Evolutionary conservation across 2,888 invertebrate genomes (phyloP), one percentile per base, ranked within the genome.

Genomic region (Isotomurus palustris): DNA sequence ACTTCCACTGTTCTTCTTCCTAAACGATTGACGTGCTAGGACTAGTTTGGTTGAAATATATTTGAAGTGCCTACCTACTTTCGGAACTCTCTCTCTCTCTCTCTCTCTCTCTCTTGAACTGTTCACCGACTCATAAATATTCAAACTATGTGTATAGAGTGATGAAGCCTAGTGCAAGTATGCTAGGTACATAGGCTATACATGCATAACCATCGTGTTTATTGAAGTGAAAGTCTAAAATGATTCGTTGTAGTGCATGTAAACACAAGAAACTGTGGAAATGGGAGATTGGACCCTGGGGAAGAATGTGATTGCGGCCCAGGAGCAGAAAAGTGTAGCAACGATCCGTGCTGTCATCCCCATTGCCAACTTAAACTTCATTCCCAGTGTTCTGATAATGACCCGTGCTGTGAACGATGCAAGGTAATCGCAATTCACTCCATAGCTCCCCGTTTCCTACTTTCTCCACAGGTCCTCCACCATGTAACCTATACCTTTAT

Each of bases 341-440:
- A 53, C 44, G 65, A 65, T 56, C 56, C 58, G 29, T 65, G 65
- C 55, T 65, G 65, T 58, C 65, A 65, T 44, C 54, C 65, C 29
- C 62, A 57, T 41, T 65, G 65, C 52, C 65, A 65, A 56, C 58
- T 62, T 56, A 65, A 65, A 56, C 56, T 65, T 29, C 51, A 65
- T 50, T 60, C 65, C 51, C 60, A 62, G 56, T 65, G 65, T 60
- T 65, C 65, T 53, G 60, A 58, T 53, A 50, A 56, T 24, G 65
- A 65, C 44, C 65, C 65, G 78, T 96, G 96, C 76, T 85, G 87
- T 66, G 84, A 62, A 27, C 58, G 85, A 72, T 96, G 95, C 77
- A 87, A 86, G 79, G 91, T 95, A 78, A 79, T 79, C 68, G 10
- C n/a, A n/a, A n/a, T n/a, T n/a, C n/a, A n/a, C n/a, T n/a, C n/a